A percentile compares a stretch with the other conserved stretches of the same genome.
phyloP scores from a whole-genome alignment of 2,797 vertebrate genomes.

The Pterois miles region DNA sequence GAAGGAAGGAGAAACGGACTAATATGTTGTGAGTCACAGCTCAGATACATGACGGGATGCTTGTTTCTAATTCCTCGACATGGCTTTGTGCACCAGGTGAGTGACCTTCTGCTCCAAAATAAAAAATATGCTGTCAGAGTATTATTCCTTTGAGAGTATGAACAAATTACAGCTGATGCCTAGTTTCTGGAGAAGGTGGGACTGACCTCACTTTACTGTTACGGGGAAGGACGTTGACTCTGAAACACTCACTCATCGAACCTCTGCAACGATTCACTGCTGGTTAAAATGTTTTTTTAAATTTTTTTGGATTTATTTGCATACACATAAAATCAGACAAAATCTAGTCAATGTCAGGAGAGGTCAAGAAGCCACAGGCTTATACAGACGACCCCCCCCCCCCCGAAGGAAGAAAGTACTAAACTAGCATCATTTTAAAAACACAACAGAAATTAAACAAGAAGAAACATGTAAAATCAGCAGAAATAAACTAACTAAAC shows the following conservation, averaged over 20 bases:
- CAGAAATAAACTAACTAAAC: no score
- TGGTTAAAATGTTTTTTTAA: no score
- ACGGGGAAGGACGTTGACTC: not conserved
- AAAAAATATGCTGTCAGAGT: conserved; percentile 32
- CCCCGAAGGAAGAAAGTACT: no score
- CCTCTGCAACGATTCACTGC: conserved; percentile 21
- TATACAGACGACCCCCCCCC: no score
- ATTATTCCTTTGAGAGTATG: conserved; percentile 25
- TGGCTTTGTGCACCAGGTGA: conserved; percentile 45
- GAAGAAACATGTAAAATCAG: no score
- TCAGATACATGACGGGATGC: not conserved
- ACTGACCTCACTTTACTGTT: conserved; percentile 22
- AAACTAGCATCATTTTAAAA: no score
- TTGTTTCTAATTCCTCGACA: conserved; percentile 15
- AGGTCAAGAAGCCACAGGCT: no score
- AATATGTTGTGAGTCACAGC: not conserved
- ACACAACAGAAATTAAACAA: no score
- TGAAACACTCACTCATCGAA: not conserved
- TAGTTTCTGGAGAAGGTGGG: conserved; percentile 19
- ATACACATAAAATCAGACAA: no score
- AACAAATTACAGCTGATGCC: conserved; percentile 23
- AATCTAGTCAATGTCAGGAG: no score
- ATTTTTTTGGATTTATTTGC: no score
- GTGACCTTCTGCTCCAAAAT: conserved; percentile 27
- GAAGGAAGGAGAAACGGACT: not conserved